Base-by-base conservation (phyloP, 2,113 vertebrate species). In the Heterocephalus glaber region DNA sequence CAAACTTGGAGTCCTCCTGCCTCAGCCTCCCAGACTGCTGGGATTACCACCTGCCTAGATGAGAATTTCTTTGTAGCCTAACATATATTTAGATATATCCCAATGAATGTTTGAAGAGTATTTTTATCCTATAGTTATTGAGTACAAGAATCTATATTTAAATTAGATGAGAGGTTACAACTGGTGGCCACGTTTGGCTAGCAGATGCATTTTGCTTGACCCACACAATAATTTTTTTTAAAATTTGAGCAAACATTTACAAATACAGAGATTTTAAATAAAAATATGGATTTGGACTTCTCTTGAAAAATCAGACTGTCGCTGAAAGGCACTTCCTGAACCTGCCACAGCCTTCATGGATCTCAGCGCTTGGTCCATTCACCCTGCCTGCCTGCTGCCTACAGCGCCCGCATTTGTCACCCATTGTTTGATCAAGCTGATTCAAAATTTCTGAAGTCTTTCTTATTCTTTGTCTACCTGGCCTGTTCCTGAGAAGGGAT, bases 191-290 rank as follows among this genome's bases (percentile, higher is more conserved):
- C 41, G 20, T n/a, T 20, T 52, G 77, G 52, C 35, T n/a, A 44
- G 7, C 58, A 79, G 38, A n/a, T 26, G 5, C 41, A 9, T 61
- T 95, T 83, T 77, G 35, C 80, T 54, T 80, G 74, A 66, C 26
- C 33, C 44, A 49, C 6, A 47, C 26, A 7, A 28, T 76, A 20
- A 76, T 47, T 92, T 88, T 90, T 41, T 20, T 58, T 58, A 58
- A 20, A 35, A 95, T 38, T 82, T 56, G 20, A 30, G n/a, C 58
- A 65, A 86, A 68, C 33, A 68, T 54, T 94, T 91, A 84, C 11
- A 89, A 86, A 92, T 89, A 30, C 93, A 82, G 54, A 61, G 5
- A 80, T 93, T 77, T 97, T 79, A 20, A 65, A 33, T 54, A 79
- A 80, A 93, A 80, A 83, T 66, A n/a, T 13, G 52, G 17, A 80